Base-by-base conservation (phyloP, 2,797 vertebrate species). In the Pelobates cultripes region DNA sequence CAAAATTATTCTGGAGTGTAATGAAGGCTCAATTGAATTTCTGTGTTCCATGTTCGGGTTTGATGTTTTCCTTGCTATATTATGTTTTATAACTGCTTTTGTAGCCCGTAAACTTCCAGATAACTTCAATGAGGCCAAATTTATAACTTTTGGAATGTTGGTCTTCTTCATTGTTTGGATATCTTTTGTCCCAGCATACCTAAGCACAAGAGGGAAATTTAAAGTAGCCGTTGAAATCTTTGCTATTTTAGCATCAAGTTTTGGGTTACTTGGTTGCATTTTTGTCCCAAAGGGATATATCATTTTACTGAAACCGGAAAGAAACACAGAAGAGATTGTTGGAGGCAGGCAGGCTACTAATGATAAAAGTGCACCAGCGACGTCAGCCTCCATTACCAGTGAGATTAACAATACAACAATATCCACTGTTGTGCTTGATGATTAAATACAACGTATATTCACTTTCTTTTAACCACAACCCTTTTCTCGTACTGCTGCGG, bases 221-320 rank as follows among this genome's bases (percentile, higher is more conserved):
- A 96, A 96, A 92, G 96, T 96, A 14, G 95, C 95, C 0, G 94
- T 96, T 68, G 95, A 97, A 88, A 96, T 96, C 79, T 97, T 97
- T 79, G 96, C 95, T 60, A 95, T 96, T 82, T 82, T 96, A 87
- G 95, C 96, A 0, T 97, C 95, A 76, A 96, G 95, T 89, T 95
- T 96, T 2, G 96, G 95, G 57, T 89, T 97, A 81, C 89, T 97
- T 12, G 91, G 91, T 14, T 97, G 94, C 85, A 87, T 96, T 86
- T 96, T 97, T 88, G 90, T 95, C 78, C 93, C 95, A n/a, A 96
- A 96, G 86, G 94, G 95, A 86, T 97, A 97, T 77, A 87, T 97
- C 47, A 89, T 97, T 70, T 78, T 97, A 57, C 73, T 96, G 81
- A 96, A 96, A 85, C 95, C 95, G 0, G 91, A 95, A 70, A 92